Evolutionary conservation across 2,113 vertebrate species (phyloP), one percentile per base, ranked within the genome.

Genomic region (Cercocebus atys): DNA sequence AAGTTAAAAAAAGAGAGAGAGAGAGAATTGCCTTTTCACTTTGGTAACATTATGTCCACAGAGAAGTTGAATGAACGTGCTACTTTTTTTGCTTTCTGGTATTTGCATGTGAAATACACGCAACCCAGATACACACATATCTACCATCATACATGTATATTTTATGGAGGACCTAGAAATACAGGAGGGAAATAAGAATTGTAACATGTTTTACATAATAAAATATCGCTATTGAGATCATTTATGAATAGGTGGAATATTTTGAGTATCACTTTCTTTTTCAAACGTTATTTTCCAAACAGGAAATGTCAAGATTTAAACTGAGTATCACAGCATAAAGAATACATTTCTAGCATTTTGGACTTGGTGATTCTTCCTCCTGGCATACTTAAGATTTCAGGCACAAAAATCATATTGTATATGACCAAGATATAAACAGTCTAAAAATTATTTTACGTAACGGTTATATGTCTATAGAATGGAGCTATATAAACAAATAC

Each of bases 261-360:
- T 98, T 97, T 89, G n/a, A 88, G 40, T 23, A 64, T 40, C 52
- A 94, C 52, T 96, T 96, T 59, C 64, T 97, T 75, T 96, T 95
- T 83, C 55, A 97, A 91, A 79, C 70, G 52, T 75, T 93, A 90
- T 94, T 97, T 97, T 95, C 89, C 66, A 78, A 96, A 93, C 83
- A 98, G 47, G 78, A 94, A 93, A 55, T 47, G 75, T 72, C 79
- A 94, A 97, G 95, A 98, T 92, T 97, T 98, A 98, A 98, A 92
- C 40, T 0, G 0, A 91, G 78, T 18, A 1, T 90, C 52, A 89
- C 30, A 97, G 47, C 57, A 47, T 0, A n/a, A 97, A 97, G 72
- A 95, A 93, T 90, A 81, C 0, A 52, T 89, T 97, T 95, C 96
- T 90, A 95, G 72, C 32, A 66, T 95, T 97, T 93, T 92, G 94